Conservation (phyloP, 2,113 vertebrate genomes). For the Cheilinus undulatus region DNA sequence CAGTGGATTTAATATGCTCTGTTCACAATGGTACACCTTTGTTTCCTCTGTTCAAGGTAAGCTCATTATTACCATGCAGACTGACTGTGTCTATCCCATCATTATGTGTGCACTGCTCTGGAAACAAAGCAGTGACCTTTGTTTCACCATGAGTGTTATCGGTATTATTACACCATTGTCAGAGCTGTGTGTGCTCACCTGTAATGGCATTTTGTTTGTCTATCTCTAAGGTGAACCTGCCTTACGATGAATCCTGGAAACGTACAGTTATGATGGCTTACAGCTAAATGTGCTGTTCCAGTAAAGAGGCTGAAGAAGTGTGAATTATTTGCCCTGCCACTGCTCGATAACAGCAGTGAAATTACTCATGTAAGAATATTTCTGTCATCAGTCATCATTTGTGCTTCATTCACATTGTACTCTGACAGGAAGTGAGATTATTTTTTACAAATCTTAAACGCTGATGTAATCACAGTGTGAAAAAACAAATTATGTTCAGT, state of each 20-base stretch:
- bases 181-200: conserved; percentile 61
- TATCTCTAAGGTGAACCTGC: conserved; percentile 26
- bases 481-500: conserved; percentile 41
- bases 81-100: conserved; percentile 9
- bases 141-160: conserved; percentile 33
- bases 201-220: conserved; percentile 36
- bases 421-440: conserved; percentile 23
- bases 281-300: conserved; percentile 17
- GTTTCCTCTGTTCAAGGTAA: not conserved
- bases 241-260: conserved; percentile 29
- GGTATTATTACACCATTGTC: conserved; percentile 40
- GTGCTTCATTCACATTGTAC: conserved; percentile 3
- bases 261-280: conserved; percentile 2
- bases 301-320: conserved; percentile 10
- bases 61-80: not conserved
- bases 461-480: conserved; percentile 32
- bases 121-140: conserved; percentile 42
- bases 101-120: conserved; percentile 14
- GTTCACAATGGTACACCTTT: not conserved
- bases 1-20: not conserved
- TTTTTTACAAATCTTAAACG: conserved; percentile 30
- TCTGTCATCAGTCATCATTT: conserved; percentile 37
- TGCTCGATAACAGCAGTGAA: conserved; percentile 39
- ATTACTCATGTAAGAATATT: conserved; percentile 47
- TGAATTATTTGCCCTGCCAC: not conserved